Percentiles rank a stretch among this genome's conserved stretches.
Conservation (phyloP, 2,113 vertebrate species). For the Syrmaticus mikado region DNA sequence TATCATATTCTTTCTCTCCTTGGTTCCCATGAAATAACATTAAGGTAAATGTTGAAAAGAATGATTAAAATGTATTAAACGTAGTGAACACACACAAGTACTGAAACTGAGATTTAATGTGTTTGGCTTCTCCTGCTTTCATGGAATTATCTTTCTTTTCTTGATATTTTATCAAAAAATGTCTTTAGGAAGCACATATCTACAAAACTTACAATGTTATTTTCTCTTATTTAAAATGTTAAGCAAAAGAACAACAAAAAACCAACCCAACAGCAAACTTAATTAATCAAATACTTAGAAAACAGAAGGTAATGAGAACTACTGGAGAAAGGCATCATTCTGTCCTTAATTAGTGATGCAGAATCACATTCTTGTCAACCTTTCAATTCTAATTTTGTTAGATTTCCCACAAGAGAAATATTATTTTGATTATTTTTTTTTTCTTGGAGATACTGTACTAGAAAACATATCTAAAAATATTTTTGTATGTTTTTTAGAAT, state of each 20-base stretch:
- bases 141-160: not conserved
- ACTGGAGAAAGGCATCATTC: not conserved
- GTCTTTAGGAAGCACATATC: not conserved
- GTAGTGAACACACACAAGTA: not conserved
- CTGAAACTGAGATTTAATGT: not conserved
- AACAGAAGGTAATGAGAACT: not conserved
- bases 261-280: not conserved
- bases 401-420: not conserved
- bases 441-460: not conserved
- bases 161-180: not conserved
- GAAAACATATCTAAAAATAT: not conserved
- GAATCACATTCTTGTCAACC: not conserved
- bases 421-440: not conserved
- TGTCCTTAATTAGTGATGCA: not conserved
- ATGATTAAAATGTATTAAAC: not conserved
- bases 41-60: not conserved
- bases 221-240: not conserved
- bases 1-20: not conserved
- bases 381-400: not conserved
- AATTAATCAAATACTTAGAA: not conserved
- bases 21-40: not conserved
- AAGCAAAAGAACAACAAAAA: not conserved
- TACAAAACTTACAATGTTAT: not conserved
- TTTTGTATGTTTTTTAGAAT: not conserved
- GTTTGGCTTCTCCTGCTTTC: not conserved